Percentiles rank a stretch among this genome's conserved stretches.
phyloP scores from a whole-genome alignment of 2,113 vertebrate genomes.

The Falco punctatus region DNA sequence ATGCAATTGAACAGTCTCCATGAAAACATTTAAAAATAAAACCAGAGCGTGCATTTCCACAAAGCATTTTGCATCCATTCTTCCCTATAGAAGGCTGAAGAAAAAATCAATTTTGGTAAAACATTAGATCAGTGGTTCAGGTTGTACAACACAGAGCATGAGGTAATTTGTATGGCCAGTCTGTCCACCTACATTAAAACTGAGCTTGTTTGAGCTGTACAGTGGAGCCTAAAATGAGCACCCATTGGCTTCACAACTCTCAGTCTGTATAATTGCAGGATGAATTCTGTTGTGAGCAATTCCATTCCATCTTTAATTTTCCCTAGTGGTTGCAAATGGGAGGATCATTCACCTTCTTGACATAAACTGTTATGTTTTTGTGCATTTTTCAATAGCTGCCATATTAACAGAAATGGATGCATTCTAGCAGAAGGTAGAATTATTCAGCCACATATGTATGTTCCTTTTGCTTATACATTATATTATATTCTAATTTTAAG shows the following conservation, averaged over 20 bases:
- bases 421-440: neutral
- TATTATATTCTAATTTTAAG: neutral
- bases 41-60: neutral
- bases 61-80: neutral
- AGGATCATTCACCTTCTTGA: slow-evolving; percentile 35
- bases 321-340: neutral
- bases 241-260: neutral
- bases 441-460: neutral
- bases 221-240: neutral
- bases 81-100: neutral
- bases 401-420: neutral
- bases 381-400: neutral
- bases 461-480: neutral
- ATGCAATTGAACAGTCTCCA: neutral
- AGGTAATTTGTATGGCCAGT: neutral
- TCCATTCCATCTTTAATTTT: slow-evolving; percentile 6
- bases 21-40: neutral
- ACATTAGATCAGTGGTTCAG: neutral
- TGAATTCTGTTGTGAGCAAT: neutral
- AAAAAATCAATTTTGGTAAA: neutral
- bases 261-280: neutral
- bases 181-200: neutral
- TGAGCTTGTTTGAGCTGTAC: neutral
- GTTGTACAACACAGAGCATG: neutral
- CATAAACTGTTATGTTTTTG: neutral